Base-by-base conservation (phyloP, 2,888 invertebrate species). In the Eupithecia pulchellata region DNA sequence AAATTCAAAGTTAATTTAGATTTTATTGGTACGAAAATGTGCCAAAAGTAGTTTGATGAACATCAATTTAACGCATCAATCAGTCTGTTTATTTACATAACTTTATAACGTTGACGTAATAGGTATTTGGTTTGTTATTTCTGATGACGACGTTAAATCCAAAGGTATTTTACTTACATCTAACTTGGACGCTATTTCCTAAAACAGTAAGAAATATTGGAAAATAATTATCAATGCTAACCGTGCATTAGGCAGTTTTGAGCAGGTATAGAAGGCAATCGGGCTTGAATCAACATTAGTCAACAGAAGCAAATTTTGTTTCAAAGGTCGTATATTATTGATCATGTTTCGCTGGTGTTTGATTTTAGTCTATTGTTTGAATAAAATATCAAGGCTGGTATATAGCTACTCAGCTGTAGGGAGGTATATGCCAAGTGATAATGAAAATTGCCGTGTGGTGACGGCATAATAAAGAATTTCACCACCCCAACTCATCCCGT, bases 321-420 rank as follows among this genome's bases (percentile, higher is more conserved):
- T 85, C 82, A 86, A 85, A 87, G 89, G 87, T 85, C 88, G 83
- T 87, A 88, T 85, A 81, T 86, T 90, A 90, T 91, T 92, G 91
- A 91, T 91, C 88, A 86, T 89, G 87, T 87, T 83, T 89, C 89
- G 87, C 84, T 86, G 88, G 85, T 91, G 86, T 91, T 92, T 93
- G 92, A 89, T 91, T 92, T 93, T 87, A 85, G 89, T 83, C 91
- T 90, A 92, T 93, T 93, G 93, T 94, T 94, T 93, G 93, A 90
- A 88, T 90, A 92, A 92, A 89, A 89, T 93, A 94, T 94, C 92
- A 94, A 94, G 93, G 93, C 90, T 93, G 87, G 82, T 52, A 52
- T 52, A 52, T 87, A 89, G 89, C 89, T 89, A 58, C n/a, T n/a
- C 32, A 57, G 30, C 8, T 60, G 25, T 34, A 32, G 61, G 89